phyloP scores from a whole-genome alignment of 1,140 invertebrate species.

The Drosophila sp. region DNA sequence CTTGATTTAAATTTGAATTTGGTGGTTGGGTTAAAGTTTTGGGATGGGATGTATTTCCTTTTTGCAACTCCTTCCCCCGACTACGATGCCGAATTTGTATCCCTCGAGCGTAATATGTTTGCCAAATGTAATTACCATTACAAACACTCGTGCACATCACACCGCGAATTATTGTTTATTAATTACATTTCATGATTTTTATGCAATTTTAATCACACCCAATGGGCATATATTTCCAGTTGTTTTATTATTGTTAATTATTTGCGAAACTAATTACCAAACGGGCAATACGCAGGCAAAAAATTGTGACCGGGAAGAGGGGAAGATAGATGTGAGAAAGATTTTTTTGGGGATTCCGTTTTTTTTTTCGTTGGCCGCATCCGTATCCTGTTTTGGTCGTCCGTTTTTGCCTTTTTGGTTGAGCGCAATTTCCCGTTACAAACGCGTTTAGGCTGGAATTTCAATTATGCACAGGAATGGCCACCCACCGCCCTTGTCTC shows the following conservation, averaged over 20 bases:
- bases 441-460: constrained; percentile 80
- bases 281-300: not conserved
- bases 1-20: constrained; percentile 52
- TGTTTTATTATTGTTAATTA: constrained; percentile 46
- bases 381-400: constrained; percentile 45
- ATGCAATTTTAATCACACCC: constrained; percentile 46
- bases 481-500: constrained; percentile 12
- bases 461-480: constrained; percentile 78
- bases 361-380: constrained; percentile 31
- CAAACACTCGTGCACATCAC: constrained; percentile 41
- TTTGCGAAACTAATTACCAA: constrained; percentile 40
- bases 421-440: constrained; percentile 75
- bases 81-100: constrained; percentile 14
- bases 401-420: constrained; percentile 61
- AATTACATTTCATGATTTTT: constrained; percentile 56
- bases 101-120: constrained; percentile 61
- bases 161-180: constrained; percentile 64
- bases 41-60: not conserved
- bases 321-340: not conserved
- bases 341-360: not conserved
- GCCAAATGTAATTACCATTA: constrained; percentile 66
- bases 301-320: not conserved
- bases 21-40: constrained; percentile 1
- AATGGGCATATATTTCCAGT: constrained; percentile 30
- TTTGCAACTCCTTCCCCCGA: not conserved